Percentiles rank a stretch among this genome's conserved stretches.
Conservation (phyloP, 2,113 vertebrate genomes). For the Dicentrarchus labrax region DNA sequence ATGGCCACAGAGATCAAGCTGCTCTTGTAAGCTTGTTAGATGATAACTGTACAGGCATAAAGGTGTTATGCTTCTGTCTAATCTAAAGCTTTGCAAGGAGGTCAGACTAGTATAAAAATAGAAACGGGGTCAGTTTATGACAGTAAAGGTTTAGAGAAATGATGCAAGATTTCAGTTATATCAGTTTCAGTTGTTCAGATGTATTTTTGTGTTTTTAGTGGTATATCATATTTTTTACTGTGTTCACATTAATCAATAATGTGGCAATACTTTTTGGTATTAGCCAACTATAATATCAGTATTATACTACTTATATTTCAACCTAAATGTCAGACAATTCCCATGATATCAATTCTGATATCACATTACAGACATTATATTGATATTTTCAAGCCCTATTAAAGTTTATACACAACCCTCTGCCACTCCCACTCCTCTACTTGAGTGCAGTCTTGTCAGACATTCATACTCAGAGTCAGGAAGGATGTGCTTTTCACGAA, state of each 20-base stretch:
- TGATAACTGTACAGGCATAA: background rate
- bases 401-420: background rate
- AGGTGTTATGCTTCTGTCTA: slow-evolving; percentile 7
- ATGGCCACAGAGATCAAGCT: background rate
- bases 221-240: background rate
- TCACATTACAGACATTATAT: background rate
- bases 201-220: background rate
- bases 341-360: background rate
- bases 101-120: background rate
- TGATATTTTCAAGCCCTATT: background rate
- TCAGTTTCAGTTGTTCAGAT: background rate
- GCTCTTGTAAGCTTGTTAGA: slow-evolving; percentile 15
- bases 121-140: background rate
- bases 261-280: too few relatives aligned
- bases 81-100: background rate
- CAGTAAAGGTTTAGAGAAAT: background rate
- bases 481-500: slow-evolving; percentile 22
- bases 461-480: background rate
- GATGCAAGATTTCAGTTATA: background rate
- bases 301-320: background rate
- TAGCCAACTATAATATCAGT: background rate
- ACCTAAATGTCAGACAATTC: background rate
- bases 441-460: background rate
- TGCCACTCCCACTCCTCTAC: background rate
- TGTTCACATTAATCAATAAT: too few relatives aligned